Conservation (phyloP, 2,888 invertebrate species). For the Pachycephus smyrnensis region DNA sequence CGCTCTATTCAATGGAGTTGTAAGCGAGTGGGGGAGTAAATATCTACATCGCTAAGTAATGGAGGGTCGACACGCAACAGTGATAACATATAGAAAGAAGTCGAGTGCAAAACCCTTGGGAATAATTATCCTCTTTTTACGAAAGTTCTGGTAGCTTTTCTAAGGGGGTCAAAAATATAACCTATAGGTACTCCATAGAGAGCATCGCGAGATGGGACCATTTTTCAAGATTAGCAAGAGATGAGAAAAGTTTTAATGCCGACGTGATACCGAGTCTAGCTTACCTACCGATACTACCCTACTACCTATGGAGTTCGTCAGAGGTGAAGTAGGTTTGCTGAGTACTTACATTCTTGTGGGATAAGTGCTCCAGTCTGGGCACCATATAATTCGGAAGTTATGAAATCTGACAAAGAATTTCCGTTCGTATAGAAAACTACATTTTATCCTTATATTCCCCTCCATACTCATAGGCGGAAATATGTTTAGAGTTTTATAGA, state of each 20-base stretch:
- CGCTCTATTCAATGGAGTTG: neutral
- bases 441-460: neutral
- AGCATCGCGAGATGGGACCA: slow-evolving; percentile 34
- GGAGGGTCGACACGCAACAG: neutral
- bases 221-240: slow-evolving; percentile 65
- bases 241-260: slow-evolving; percentile 66
- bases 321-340: slow-evolving; percentile 25
- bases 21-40: neutral
- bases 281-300: neutral
- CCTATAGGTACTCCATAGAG: slow-evolving; percentile 9
- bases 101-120: slow-evolving; percentile 5
- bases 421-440: neutral
- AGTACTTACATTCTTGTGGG: slow-evolving; percentile 29
- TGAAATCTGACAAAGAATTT: neutral
- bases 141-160: slow-evolving; percentile 6
- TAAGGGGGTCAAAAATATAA: slow-evolving; percentile 18
- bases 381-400: neutral
- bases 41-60: neutral
- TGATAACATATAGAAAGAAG: neutral
- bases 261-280: slow-evolving; percentile 35
- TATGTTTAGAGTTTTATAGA: neutral
- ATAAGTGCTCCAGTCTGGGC: slow-evolving; percentile 26
- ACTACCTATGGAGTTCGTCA: slow-evolving; percentile 34
- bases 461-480: neutral
- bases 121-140: slow-evolving; percentile 7